Base-by-base conservation (phyloP, 2,113 vertebrate species). In the Brachyhypopomus gauderio region DNA sequence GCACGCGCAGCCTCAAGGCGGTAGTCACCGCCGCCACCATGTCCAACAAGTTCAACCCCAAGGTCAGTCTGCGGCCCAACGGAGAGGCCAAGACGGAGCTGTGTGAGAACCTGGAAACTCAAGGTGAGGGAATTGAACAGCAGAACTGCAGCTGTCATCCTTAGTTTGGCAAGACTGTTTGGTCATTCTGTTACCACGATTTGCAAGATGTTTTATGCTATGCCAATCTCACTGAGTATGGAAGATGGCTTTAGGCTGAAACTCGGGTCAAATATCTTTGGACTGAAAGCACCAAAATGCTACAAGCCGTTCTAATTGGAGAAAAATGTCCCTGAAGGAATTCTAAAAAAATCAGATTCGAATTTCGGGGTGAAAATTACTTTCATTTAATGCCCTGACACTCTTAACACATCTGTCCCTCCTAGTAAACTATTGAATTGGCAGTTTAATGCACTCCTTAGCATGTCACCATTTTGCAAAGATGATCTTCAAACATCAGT, bases 11-110 rank as follows among this genome's bases (percentile, higher is more conserved):
- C 88, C 95, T 99, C 81, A 99, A 98, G 90, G 97, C 98, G 0
- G 98, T 99, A 80, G 97, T 98, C 86, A 99, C 98, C 0, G 98
- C 97, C 0, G 97, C 98, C 89, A 97, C 98, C 89, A 98, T 99
- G 98, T 96, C 97, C 91, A 98, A 98, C 92, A 99, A 99, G 91
- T 98, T 99, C 92, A 98, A 96, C 59, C 97, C 97, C 89, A 99
- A 98, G 87, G 96, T 95, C 83, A 92, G 95, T 79, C 95, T 97
- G 88, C 93, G 98, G 82, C 97, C 97, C 92, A 99, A 99, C 0
- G 98, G 98, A 23, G 97, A 99, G 86, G 97, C 98, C 89, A 98
- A 97, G 90, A 97, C 97, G 0, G 98, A 99, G 92, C 94, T 99
- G 88, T 99, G 97, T 0, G 97, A 99, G 85, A 98, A 94, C 90